Base-by-base conservation (phyloP, 2,797 vertebrate genomes). In the Sebastes variabilis region DNA sequence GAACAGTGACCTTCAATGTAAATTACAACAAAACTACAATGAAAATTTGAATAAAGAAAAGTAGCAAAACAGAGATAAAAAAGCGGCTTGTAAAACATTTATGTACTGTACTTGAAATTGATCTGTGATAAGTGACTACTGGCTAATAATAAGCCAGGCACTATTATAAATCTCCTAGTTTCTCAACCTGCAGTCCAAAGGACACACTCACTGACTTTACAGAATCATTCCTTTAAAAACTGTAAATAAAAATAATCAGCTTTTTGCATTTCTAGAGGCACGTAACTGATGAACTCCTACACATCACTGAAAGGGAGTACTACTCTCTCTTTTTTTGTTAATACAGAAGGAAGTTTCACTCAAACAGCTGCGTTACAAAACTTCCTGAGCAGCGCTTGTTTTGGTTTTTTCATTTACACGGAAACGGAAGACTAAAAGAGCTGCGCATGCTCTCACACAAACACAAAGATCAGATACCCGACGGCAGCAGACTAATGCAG, bases 281-380 rank as follows among this genome's bases (percentile, higher is more conserved):
- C 29, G 42, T 30, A 16, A 16, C 32, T 55, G 2, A 1, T 42
- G 32, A 46, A 36, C 30, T 1, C 4, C 30, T 14, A 29, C 1
- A 49, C 58, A 36, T 29, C 29, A 54, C 16, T 38, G 18, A 60
- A 25, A 36, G 7, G 6, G 5, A 61, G 7, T 4, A 27, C 18
- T 38, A 7, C 4, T 62, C 18, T 24, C 7, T 0, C 5, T 1
- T 38, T 27, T 29, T 14, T 4, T n/a, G 9, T 0, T 1, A 29
- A 60, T 9, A 14, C 3, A 66, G 25, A 49, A 22, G 8, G 9
- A 36, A 56, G 42, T 36, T 56, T 22, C 0, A 42, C 24, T 9
- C 11, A 3, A 54, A 38, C 1, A 55, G 3, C 1, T 60, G 7
- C 32, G 7, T 32, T 49, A 34, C 1, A 0, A 3, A 34, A 55